Evolutionary conservation across 35 echinoderm and acorn worm species (phyloP).

Genomic region (Ophiothrix spiculata): DNA sequence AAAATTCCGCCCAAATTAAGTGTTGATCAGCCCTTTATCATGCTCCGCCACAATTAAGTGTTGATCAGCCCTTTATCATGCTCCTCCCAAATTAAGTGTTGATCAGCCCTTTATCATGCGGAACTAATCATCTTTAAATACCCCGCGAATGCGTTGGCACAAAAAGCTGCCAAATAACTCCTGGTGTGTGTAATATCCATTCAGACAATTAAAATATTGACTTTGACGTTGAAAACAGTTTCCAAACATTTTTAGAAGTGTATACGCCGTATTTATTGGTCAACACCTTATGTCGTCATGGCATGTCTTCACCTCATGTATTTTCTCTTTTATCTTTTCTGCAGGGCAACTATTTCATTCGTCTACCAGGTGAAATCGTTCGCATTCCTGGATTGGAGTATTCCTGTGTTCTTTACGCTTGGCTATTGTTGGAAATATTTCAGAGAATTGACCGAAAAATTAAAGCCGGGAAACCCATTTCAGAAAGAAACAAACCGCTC

Average conservation of each 20-base stretch:
- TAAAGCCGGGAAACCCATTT: background rate
- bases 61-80: background rate
- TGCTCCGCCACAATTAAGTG: background rate
- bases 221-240: background rate
- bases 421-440: conserved; percentile 55
- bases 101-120: background rate
- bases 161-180: background rate
- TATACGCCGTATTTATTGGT: background rate
- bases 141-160: no score
- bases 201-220: background rate
- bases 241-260: background rate
- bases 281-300: background rate
- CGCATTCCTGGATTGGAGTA: conserved; percentile 77
- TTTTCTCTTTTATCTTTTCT: background rate
- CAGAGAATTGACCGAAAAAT: conserved; percentile 48
- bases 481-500: conserved; percentile 9
- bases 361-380: conserved; percentile 51
- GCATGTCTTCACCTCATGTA: background rate
- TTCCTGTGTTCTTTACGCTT: conserved; percentile 38
- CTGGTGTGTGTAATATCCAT: background rate
- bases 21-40: background rate
- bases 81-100: background rate
- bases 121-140: no score
- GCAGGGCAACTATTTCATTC: conserved; percentile 53
- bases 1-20: no score